phyloP scores from a whole-genome alignment of 30 jellyfish, hydroid and myxozoan genomes.

The Euphysa ruthae region DNA sequence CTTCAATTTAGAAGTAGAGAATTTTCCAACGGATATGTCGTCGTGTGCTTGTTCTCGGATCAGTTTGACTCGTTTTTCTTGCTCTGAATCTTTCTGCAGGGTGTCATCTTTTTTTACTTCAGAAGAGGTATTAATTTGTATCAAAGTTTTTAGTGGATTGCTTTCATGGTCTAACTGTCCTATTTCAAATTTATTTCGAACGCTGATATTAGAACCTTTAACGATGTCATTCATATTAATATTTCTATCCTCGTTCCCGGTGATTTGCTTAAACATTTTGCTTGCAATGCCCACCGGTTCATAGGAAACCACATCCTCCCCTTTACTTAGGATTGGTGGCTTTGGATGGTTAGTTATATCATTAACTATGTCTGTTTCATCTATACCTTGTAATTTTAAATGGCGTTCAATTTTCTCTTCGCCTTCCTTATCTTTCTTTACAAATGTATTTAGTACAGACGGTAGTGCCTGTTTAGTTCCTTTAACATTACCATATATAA shows the following conservation, averaged over 20 bases:
- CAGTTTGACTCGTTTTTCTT: neutral
- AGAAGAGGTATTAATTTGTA: neutral
- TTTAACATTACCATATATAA: slow-evolving; percentile 13
- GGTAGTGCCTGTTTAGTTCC: neutral
- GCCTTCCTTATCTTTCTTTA: slow-evolving; percentile 5
- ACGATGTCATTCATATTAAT: neutral
- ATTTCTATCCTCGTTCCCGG: neutral
- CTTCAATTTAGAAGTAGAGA: slow-evolving; percentile 24
- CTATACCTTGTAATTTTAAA: neutral
- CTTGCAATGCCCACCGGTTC: neutral
- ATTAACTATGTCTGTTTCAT: neutral
- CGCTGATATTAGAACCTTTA: neutral
- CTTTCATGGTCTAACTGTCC: neutral
- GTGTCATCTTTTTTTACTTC: neutral
- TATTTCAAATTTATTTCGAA: neutral
- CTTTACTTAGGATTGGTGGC: neutral
- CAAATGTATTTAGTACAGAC: neutral
- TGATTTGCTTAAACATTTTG: neutral
- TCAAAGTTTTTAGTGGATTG: neutral
- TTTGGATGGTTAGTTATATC: neutral
- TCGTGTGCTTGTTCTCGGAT: slow-evolving; percentile 15
- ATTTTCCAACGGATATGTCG: slow-evolving; percentile 5
- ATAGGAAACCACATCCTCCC: neutral
- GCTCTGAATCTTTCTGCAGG: neutral
- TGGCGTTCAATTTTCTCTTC: slow-evolving; percentile 18